phyloP scores from a whole-genome alignment of 2,797 vertebrate species.

The Neosilurus mollespiculum region DNA sequence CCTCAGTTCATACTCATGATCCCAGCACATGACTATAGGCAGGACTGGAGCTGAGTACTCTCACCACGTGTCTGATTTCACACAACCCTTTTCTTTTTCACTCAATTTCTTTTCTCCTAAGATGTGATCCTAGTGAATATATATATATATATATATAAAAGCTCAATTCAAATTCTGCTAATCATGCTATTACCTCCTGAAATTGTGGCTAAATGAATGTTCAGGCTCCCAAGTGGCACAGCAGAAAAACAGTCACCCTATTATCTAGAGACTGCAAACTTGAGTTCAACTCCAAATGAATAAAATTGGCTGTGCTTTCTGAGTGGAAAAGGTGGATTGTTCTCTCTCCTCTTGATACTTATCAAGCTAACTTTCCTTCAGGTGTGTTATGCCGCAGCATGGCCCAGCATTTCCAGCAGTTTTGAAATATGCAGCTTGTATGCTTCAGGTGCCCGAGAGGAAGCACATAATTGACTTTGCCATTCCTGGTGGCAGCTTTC shows the following conservation, averaged over 20 bases:
- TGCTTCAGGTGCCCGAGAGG: neutral
- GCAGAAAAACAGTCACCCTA: neutral
- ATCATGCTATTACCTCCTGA: neutral
- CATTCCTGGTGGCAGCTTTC: neutral
- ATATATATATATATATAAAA: too few species aligned
- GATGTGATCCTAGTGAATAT: too few species aligned
- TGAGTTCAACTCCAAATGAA: neutral
- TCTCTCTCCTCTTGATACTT: neutral
- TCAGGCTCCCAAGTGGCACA: neutral
- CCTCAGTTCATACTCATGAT: conserved; percentile 74
- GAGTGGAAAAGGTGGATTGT: neutral
- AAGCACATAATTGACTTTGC: neutral
- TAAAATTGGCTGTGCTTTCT: neutral
- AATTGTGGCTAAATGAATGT: neutral
- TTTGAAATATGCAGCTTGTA: neutral
- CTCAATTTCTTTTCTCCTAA: neutral
- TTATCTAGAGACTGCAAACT: neutral
- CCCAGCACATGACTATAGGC: conserved; percentile 71
- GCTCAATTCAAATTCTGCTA: neutral
- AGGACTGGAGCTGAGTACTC: conserved; percentile 58
- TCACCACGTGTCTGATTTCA: conserved; percentile 59
- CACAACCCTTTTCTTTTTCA: neutral
- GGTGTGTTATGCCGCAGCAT: neutral
- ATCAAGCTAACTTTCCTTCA: neutral
- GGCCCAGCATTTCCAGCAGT: neutral